A percentile compares a stretch with the other conserved stretches of the same genome.
These are phyloP conservation scores for Hydrophis major DNA, from an alignment of 2,797 vertebrate genomes.

Conservation along the genomic window DNA sequence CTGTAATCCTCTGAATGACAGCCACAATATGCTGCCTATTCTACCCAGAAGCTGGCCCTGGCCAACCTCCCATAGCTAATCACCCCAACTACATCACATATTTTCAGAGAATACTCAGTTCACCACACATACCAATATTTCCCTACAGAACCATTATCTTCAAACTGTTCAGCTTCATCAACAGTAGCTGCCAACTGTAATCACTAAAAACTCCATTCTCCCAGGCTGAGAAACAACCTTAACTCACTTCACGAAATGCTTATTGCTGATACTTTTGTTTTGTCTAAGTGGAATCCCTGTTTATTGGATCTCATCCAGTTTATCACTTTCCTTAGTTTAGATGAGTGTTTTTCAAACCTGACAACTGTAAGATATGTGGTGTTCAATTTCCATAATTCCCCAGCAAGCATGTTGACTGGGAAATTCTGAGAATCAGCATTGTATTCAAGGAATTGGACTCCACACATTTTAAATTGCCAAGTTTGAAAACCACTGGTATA, in stretches of 20 bases:
- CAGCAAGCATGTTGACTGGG: background rate
- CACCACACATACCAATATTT: background rate
- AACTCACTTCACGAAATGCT: background rate
- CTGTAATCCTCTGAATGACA: background rate
- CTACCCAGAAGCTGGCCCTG: background rate
- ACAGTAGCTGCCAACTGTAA: background rate
- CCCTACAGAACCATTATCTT: background rate
- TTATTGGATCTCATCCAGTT: background rate
- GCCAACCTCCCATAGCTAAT: background rate
- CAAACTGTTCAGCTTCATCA: background rate
- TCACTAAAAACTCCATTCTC: background rate
- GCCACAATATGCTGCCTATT: background rate
- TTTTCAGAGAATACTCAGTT: background rate
- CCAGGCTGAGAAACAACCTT: background rate
- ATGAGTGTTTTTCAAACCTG: background rate
- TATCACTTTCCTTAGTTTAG: background rate
- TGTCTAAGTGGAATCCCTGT: background rate
- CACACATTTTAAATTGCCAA: background rate
- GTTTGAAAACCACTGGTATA: background rate
- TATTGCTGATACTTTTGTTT: background rate
- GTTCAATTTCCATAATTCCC: background rate
- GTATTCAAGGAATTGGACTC: background rate
- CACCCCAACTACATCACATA: background rate
- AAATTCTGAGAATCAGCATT: background rate
- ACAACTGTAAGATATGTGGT: background rate